These are phyloP conservation scores for Tromatobia lineatoria DNA, from an alignment of 2,888 invertebrate species.

Conservation along the genomic window DNA sequence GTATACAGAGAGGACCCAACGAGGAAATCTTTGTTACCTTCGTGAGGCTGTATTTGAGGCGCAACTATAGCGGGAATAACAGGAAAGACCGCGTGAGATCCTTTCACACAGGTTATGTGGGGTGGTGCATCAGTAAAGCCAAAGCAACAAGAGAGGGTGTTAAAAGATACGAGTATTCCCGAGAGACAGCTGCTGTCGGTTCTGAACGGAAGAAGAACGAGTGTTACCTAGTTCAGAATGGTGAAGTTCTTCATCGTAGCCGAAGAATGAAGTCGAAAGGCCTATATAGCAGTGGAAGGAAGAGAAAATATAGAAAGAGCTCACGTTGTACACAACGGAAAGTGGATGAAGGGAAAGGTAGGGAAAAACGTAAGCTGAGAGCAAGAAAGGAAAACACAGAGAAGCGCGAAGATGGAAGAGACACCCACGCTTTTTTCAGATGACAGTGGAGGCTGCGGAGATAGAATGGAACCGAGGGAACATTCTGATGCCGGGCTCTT, in stretches of 20 bases:
- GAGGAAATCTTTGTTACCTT: constrained; percentile 73
- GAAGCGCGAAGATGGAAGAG: constrained; percentile 63
- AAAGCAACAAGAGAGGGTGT: constrained; percentile 56
- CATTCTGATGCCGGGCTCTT: constrained; percentile 29
- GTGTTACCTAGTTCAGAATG: constrained; percentile 29
- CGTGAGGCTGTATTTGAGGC: constrained; percentile 25
- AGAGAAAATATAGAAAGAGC: not conserved
- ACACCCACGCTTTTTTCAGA: constrained; percentile 77
- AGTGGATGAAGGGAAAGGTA: not conserved
- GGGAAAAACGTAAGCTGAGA: constrained; percentile 10
- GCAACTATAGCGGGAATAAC: not conserved
- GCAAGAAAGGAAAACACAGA: constrained; percentile 33
- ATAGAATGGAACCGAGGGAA: constrained; percentile 39
- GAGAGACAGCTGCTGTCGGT: constrained; percentile 52
- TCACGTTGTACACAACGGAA: not conserved
- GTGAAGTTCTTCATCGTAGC: constrained; percentile 25
- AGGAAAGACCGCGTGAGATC: constrained; percentile 63
- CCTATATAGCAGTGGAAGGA: not conserved
- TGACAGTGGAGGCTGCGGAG: constrained; percentile 47
- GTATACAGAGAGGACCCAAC: constrained; percentile 39
- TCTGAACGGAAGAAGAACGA: constrained; percentile 38
- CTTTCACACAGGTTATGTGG: constrained; percentile 65
- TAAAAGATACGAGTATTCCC: constrained; percentile 41
- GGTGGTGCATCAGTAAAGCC: constrained; percentile 30
- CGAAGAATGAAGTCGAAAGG: constrained; percentile 26